These are phyloP conservation scores for Euura saliciscinereae DNA, from an alignment of 1,140 invertebrate genomes.

Conservation along the genomic window DNA sequence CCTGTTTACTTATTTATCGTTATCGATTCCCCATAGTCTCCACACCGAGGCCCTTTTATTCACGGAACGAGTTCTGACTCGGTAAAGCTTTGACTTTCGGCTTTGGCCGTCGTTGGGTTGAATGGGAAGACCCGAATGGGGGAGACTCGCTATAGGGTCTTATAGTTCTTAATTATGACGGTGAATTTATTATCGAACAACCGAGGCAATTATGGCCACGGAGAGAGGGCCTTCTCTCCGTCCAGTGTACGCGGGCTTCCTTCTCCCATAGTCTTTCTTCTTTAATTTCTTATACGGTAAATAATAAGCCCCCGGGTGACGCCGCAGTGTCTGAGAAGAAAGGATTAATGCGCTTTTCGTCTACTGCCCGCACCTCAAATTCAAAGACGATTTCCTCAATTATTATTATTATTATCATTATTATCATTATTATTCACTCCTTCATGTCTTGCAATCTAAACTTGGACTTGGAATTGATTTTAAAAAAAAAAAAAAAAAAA, in stretches of 20 bases:
- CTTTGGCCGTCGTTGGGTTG: background rate
- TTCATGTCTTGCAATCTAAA: no score
- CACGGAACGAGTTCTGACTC: background rate
- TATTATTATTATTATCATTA: no score
- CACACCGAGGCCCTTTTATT: no score
- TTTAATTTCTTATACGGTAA: background rate
- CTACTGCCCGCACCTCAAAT: no score
- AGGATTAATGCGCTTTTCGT: background rate
- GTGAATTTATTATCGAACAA: background rate
- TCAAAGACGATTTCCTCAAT: no score
- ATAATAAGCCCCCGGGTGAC: background rate
- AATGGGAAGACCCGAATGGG: background rate
- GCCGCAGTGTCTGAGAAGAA: background rate
- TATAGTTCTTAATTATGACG: background rate
- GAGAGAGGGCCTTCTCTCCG: no score
- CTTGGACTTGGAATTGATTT: no score
- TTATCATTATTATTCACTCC: no score
- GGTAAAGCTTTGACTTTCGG: no score
- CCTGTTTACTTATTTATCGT: no score
- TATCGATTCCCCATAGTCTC: no score
- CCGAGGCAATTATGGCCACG: background rate
- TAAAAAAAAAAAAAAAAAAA: no score
- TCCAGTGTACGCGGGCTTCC: background rate
- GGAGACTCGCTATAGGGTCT: background rate
- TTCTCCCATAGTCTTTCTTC: constrained; percentile 18